Evolutionary conservation across 2,888 invertebrate genomes (phyloP).

Genomic region (Candidula unifasciata): DNA sequence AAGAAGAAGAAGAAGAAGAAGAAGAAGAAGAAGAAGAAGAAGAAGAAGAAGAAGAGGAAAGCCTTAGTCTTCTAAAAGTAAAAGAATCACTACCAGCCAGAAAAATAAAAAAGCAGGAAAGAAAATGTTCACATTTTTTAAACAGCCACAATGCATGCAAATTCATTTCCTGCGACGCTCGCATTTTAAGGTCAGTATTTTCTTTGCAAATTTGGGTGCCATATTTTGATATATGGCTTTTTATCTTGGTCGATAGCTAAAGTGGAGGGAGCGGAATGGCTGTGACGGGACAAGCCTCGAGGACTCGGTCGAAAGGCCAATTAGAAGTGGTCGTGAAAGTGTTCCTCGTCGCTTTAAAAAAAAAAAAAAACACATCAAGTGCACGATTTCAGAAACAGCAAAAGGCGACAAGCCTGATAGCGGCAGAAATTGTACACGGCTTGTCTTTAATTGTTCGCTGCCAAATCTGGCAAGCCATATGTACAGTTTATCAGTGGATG

Average conservation of each 20-base stretch:
- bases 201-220: slow-evolving; percentile 24
- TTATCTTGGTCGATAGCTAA: slow-evolving; percentile 37
- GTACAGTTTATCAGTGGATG: slow-evolving; percentile 28
- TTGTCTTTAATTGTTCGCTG: slow-evolving; percentile 26
- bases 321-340: slow-evolving; percentile 36
- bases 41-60: background rate
- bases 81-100: background rate
- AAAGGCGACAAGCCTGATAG: slow-evolving; percentile 11
- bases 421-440: slow-evolving; percentile 35
- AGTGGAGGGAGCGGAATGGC: background rate
- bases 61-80: background rate
- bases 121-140: background rate
- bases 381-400: slow-evolving; percentile 24
- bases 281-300: background rate
- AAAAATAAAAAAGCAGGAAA: background rate
- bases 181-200: background rate
- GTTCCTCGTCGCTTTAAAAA: slow-evolving; percentile 2
- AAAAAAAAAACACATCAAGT: slow-evolving; percentile 10
- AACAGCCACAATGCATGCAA: slow-evolving; percentile 22
- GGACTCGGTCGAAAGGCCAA: slow-evolving; percentile 33
- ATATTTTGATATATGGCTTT: slow-evolving; percentile 42
- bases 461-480: slow-evolving; percentile 18
- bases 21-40: no score
- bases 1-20: background rate
- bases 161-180: slow-evolving; percentile 11